Percentiles rank a stretch among this genome's conserved stretches.
Conservation (phyloP, 2,797 vertebrate species). For the Rhincodon typus region DNA sequence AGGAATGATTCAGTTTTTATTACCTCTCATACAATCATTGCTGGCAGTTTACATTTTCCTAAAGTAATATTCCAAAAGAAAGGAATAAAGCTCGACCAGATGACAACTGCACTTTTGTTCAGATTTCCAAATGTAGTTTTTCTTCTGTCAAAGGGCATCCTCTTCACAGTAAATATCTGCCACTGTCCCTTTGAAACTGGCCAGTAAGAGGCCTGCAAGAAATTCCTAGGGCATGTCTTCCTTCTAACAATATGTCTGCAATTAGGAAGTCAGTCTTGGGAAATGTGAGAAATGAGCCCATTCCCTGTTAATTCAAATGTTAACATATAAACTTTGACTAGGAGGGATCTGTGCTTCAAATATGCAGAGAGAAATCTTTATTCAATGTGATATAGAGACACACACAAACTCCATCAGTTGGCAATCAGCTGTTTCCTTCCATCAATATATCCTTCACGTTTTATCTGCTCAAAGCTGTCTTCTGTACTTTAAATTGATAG, state of each 20-base stretch:
- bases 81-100: neutral
- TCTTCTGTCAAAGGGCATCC: neutral
- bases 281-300: neutral
- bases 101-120: neutral
- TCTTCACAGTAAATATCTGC: neutral
- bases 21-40: neutral
- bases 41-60: neutral
- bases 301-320: neutral
- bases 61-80: neutral
- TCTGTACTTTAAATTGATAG: neutral
- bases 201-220: neutral
- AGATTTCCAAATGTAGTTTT: neutral
- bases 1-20: neutral
- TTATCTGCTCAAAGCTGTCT: neutral
- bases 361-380: neutral
- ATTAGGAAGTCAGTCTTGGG: neutral
- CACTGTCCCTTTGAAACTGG: neutral
- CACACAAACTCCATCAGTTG: neutral
- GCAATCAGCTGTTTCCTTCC: neutral
- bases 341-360: neutral
- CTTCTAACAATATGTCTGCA: neutral
- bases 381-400: neutral
- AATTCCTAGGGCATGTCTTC: neutral
- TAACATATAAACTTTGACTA: neutral
- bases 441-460: too few relatives aligned